These are phyloP conservation scores for Glossophaga mutica DNA, from an alignment of 2,797 vertebrate species.

Conservation along the genomic window DNA sequence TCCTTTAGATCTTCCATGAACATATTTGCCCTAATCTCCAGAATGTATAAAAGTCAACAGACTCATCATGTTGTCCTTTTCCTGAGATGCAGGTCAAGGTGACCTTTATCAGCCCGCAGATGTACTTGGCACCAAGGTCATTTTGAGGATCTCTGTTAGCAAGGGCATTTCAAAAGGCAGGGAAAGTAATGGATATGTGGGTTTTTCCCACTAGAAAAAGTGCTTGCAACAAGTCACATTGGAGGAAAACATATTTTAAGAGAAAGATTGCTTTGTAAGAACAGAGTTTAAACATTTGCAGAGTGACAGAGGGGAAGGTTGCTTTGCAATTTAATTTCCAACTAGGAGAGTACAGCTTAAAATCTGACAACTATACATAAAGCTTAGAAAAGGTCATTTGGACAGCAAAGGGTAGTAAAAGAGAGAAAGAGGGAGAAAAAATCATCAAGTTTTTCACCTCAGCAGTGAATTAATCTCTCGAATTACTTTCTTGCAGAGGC, in stretches of 20 bases:
- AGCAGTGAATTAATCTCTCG: constrained; percentile 34
- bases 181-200: background rate
- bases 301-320: constrained; percentile 3
- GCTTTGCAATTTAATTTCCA: constrained; percentile 45
- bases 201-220: constrained; percentile 13
- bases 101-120: background rate
- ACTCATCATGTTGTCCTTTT: background rate
- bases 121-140: background rate
- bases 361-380: background rate
- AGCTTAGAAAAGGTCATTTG: background rate
- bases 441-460: background rate
- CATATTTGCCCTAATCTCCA: background rate
- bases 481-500: constrained; percentile 46
- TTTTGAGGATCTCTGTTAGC: background rate
- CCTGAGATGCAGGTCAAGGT: background rate
- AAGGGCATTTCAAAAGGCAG: background rate
- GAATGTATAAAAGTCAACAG: background rate
- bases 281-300: constrained; percentile 45
- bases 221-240: background rate
- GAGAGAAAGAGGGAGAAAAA: background rate
- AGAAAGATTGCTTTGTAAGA: constrained; percentile 11
- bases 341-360: constrained; percentile 9
- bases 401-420: constrained; percentile 15
- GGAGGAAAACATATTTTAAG: background rate
- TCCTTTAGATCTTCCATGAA: background rate